Conservation (phyloP, 2,888 invertebrate genomes). For the Pediacus dermestoides region DNA sequence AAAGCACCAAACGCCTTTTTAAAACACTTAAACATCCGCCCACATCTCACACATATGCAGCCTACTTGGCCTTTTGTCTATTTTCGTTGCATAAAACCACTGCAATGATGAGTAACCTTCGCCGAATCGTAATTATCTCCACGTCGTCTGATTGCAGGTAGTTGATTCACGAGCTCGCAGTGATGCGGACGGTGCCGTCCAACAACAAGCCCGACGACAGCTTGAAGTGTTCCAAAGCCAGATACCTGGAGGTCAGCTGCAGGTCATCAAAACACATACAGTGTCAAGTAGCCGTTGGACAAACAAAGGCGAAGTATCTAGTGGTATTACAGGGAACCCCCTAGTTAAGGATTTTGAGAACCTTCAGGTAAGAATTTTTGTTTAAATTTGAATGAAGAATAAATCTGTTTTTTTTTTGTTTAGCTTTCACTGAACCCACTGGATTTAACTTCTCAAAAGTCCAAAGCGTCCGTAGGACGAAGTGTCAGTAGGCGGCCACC, state of each 20-base stretch:
- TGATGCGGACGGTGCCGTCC: constrained; percentile 52
- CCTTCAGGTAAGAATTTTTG: constrained; percentile 40
- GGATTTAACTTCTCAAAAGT: constrained; percentile 53
- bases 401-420: constrained; percentile 29
- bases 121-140: constrained; percentile 31
- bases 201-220: constrained; percentile 54
- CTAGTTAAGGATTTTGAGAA: constrained; percentile 41
- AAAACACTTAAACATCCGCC: no score
- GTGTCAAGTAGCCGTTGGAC: constrained; percentile 41
- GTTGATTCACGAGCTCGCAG: constrained; percentile 55
- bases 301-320: constrained; percentile 14
- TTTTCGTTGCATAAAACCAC: constrained; percentile 9
- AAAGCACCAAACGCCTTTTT: no score
- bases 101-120: constrained; percentile 36
- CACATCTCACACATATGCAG: background rate
- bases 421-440: constrained; percentile 52
- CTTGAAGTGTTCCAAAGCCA: constrained; percentile 70
- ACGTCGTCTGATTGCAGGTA: constrained; percentile 46
- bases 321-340: constrained; percentile 6
- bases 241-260: constrained; percentile 64
- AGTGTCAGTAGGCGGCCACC: constrained; percentile 54
- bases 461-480: constrained; percentile 52
- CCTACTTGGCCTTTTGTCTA: background rate
- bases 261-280: constrained; percentile 65
- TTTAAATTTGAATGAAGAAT: constrained; percentile 7